phyloP scores from a whole-genome alignment of 2,113 vertebrate species.

The Sylvietta virens region DNA sequence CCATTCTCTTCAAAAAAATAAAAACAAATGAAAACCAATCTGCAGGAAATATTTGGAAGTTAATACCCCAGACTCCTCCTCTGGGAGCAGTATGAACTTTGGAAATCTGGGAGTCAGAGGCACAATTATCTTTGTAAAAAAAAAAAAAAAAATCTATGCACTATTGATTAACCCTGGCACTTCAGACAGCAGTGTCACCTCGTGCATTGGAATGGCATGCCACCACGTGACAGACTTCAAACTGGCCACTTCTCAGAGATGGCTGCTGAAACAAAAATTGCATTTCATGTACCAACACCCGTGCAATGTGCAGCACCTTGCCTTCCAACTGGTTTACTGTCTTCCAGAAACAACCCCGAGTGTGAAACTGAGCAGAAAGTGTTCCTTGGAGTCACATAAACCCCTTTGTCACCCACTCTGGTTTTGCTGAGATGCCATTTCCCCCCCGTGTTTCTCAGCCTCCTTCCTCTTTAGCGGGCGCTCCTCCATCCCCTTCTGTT shows the following conservation, averaged over 20 bases:
- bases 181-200: neutral
- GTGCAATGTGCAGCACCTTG: neutral
- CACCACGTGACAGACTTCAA: neutral
- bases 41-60: neutral
- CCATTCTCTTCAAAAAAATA: neutral
- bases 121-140: neutral
- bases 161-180: neutral
- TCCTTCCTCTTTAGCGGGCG: neutral
- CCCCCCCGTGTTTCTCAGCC: constrained; percentile 7
- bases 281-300: neutral
- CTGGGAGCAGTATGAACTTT: neutral
- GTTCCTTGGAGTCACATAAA: neutral
- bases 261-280: neutral
- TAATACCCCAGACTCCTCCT: neutral
- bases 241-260: neutral
- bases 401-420: neutral
- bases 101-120: neutral
- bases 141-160: neutral
- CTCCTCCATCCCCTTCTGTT: constrained; percentile 56
- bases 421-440: constrained; percentile 36
- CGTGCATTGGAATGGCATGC: neutral
- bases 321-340: neutral
- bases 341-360: neutral
- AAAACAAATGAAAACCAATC: neutral
- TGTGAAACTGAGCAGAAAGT: neutral